Percentiles rank a stretch among this genome's conserved stretches.
phyloP scores from a whole-genome alignment of 2,113 vertebrate species.

The Sisor rabdophorus region DNA sequence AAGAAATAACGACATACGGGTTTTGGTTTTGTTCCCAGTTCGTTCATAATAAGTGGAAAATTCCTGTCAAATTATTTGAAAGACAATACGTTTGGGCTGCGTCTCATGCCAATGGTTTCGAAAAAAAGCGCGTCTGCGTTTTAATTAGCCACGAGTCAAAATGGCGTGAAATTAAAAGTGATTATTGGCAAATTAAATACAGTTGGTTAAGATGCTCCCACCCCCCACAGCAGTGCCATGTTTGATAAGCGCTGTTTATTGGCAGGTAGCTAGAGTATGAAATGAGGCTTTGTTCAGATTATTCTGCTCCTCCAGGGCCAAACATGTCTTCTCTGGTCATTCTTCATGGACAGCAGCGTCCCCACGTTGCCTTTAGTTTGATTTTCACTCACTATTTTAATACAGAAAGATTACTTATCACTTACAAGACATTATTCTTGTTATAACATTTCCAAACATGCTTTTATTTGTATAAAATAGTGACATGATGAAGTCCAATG shows the following conservation, averaged over 20 bases:
- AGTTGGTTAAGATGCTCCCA: constrained; percentile 3
- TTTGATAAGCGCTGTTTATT: constrained; percentile 71
- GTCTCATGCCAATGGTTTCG: constrained; percentile 56
- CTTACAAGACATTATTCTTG: no score
- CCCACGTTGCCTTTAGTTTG: constrained; percentile 52
- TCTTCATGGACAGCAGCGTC: constrained; percentile 23
- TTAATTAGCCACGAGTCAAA: constrained; percentile 78
- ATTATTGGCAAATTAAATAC: constrained; percentile 74
- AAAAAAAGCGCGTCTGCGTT: constrained; percentile 69
- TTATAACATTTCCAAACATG: no score
- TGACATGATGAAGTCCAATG: no score
- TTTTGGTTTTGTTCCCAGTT: no score
- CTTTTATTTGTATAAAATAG: no score
- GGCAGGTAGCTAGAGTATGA: constrained; percentile 54
- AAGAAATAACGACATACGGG: no score
- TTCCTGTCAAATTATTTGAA: neutral
- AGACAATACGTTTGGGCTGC: neutral
- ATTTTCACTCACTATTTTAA: constrained; percentile 63
- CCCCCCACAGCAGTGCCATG: constrained; percentile 60
- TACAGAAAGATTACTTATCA: constrained; percentile 34
- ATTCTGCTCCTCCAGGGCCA: neutral
- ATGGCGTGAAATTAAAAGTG: constrained; percentile 77
- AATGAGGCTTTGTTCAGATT: constrained; percentile 53
- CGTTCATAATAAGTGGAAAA: no score
- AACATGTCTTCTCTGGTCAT: neutral